phyloP scores from a whole-genome alignment of 2,797 vertebrate species.

The Anabas testudineus region DNA sequence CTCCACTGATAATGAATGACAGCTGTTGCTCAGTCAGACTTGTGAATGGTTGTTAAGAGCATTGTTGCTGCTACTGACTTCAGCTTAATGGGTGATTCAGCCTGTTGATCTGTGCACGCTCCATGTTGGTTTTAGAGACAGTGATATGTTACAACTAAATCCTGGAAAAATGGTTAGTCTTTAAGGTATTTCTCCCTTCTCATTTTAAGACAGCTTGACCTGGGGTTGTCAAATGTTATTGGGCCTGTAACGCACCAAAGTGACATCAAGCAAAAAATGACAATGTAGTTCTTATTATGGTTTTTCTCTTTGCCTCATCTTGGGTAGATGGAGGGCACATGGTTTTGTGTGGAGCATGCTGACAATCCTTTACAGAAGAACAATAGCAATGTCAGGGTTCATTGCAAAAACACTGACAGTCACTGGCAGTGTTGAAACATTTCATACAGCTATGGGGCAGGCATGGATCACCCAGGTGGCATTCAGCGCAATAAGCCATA shows the following conservation, averaged over 20 bases:
- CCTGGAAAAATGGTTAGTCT: too few relatives aligned
- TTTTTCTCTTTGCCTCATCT: not conserved
- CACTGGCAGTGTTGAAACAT: not conserved
- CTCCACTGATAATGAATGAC: too few relatives aligned
- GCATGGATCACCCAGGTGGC: conserved; percentile 1
- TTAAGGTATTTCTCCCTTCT: too few relatives aligned
- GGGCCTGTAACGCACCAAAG: too few relatives aligned
- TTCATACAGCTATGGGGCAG: not conserved
- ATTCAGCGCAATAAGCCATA: not conserved
- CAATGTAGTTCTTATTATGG: too few relatives aligned
- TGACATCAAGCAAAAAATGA: too few relatives aligned
- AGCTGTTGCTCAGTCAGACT: too few relatives aligned
- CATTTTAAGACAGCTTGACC: not conserved
- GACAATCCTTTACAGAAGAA: not conserved
- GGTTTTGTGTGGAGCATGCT: not conserved
- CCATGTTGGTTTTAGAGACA: conserved; percentile 1
- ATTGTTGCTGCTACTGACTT: conserved; percentile 46
- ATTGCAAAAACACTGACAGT: conserved; percentile 4
- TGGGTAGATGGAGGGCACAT: not conserved
- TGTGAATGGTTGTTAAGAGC: conserved; percentile 39
- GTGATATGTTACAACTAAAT: conserved; percentile 2
- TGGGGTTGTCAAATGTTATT: not conserved
- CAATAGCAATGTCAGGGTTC: not conserved
- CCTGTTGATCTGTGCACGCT: not conserved
- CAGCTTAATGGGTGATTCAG: conserved; percentile 34